Evolutionary conservation across 2,113 vertebrate genomes (phyloP), one percentile per base, ranked within the genome.

Genomic region (Tychaedon coryphoeus): DNA sequence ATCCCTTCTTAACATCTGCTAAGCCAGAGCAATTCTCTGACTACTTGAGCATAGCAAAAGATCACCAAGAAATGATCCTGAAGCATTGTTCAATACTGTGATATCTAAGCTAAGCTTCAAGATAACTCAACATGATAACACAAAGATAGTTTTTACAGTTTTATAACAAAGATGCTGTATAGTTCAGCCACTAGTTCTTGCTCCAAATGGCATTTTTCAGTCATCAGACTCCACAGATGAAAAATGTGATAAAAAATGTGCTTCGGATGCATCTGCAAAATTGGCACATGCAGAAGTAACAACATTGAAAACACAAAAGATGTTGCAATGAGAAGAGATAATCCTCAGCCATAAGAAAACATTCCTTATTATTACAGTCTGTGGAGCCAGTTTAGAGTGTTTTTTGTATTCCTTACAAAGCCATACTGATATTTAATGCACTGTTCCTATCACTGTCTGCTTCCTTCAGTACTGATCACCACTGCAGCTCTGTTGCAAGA

Each of bases 211-310:
- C 38, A 29, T 43, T 69, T 69, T 69, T 86, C 78, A 91, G 53
- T 47, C 57, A 60, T 42, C 29, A 47, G 25, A 66, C 26, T 43
- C 22, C 36, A 76, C 1, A 61, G 25, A 36, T n/a, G 6, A 67
- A 50, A 4, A 65, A 90, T 40, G 40, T 40, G 40, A 40, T 9
- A 42, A 87, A 70, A 70, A 71, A n/a, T 0, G 1, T 3, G 15
- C 17, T 47, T 86, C 1, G 3, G 28, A 61, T 81, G 40, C 1
- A 9, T 7, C 50, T 66, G 51, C 31, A 81, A 81, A 66, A 62
- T 0, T n/a, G n/a, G 33, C 42, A 38, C 3, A 33, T 0, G 0
- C 40, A 58, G 53, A 70, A 86, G 8, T 33, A 84, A 62, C 8
- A 56, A 65, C 12, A 51, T 9, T 80, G 24, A 86, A 86, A 91